Evolutionary conservation across 2,888 invertebrate genomes (phyloP), one percentile per base, ranked within the genome.

Genomic region (Desoria tigrina): DNA sequence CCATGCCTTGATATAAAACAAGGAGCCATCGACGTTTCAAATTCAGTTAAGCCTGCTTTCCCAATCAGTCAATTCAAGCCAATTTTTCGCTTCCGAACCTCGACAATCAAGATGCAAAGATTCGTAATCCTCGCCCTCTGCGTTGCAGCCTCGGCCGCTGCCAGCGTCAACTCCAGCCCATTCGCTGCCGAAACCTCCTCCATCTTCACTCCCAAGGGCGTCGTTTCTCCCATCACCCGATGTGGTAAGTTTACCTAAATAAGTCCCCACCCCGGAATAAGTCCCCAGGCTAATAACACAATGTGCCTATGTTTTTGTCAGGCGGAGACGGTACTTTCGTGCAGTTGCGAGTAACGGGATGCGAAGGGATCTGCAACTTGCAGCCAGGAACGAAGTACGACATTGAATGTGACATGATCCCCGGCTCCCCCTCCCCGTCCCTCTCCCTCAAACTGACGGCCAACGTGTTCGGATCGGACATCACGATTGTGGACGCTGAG

Each of bases 371-470:
- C 1, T 62, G 62, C 28, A 9, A 42, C 28, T 42, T 62, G 16
- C 27, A 54, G 18, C 54, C 54, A 1, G 55, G 55, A 32, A 39
- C 28, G n/a, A 26, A 42, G 7, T 54, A 55, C 26, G 21, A 28
- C 28, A 26, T 62, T 18, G 55, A 62, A 16, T 21, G 28, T 18
- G 62, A 55, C 45, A 54, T 62, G 21, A 26, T 55, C 28, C 62
- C 62, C 4, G 26, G 23, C 37, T 7, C n/a, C 18, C 27, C 50
- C 26, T 26, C 55, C n/a, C 9, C 26, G 14, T 18, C 32, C n/a
- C 32, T 61, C 2, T 53, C 21, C 39, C 24, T 61, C 21, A 49
- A 26, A 60, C 6, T 53, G 6, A 18, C 39, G 0, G 24, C 50
- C 24, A 37, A 24, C 26, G 3, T 42, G 1, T 53, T 39, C 53